Percentiles rank a stretch among this genome's conserved stretches.
phyloP scores from a whole-genome alignment of 1,140 invertebrate genomes.

The Cheumatopsyche charites region DNA sequence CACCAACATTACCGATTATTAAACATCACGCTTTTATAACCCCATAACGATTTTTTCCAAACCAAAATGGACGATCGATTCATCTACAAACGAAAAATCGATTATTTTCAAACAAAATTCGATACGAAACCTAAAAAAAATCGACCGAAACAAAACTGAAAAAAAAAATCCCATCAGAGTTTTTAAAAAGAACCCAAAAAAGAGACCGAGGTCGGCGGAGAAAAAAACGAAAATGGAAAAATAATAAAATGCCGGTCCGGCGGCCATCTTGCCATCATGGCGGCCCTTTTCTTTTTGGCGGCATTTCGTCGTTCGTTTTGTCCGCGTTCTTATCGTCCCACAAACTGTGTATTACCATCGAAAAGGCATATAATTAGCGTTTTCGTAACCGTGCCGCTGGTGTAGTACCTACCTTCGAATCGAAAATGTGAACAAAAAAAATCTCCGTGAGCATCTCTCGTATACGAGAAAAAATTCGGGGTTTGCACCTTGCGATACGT shows the following conservation, averaged over 20 bases:
- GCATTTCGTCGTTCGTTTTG: conserved; percentile 21
- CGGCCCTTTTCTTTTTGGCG: conserved; percentile 28
- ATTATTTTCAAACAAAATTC: background rate
- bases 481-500: too few relatives aligned
- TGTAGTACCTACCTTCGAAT: too few relatives aligned
- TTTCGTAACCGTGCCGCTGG: conserved; percentile 15
- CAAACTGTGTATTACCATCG: conserved; percentile 23
- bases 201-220: background rate
- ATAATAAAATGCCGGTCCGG: conserved; percentile 10
- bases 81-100: too few relatives aligned
- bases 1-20: conserved; percentile 15
- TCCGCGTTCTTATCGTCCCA: conserved; percentile 9
- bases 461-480: too few relatives aligned
- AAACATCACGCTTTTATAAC: conserved; percentile 24
- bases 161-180: conserved; percentile 1
- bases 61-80: too few relatives aligned
- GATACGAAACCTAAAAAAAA: conserved; percentile 2
- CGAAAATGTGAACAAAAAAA: too few relatives aligned
- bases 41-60: background rate
- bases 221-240: conserved; percentile 20
- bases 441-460: too few relatives aligned
- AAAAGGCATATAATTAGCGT: conserved; percentile 24
- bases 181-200: too few relatives aligned
- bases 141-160: background rate
- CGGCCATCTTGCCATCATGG: conserved; percentile 34